A percentile compares a stretch with the other conserved stretches of the same genome.
Evolutionary conservation across 2,797 vertebrate species (phyloP).

Genomic region (Fringilla coelebs): DNA sequence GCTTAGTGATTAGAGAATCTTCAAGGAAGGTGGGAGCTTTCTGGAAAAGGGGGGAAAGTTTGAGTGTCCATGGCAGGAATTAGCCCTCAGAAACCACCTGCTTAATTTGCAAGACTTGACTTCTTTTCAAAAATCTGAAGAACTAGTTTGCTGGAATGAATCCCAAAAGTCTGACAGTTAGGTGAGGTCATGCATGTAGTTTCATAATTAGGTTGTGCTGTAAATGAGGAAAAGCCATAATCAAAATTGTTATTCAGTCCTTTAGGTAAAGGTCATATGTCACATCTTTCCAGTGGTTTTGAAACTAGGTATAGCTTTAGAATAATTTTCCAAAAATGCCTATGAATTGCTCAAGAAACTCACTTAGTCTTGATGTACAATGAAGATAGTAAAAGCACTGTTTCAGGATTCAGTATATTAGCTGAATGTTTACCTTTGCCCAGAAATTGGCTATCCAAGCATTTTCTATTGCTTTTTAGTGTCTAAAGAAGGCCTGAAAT

Average conservation of each 20-base stretch:
- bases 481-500: neutral
- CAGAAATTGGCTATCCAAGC: neutral
- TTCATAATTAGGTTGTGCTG: neutral
- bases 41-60: neutral
- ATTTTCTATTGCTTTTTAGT: neutral
- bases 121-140: neutral
- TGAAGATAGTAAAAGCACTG: neutral
- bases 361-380: neutral
- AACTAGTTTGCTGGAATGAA: neutral
- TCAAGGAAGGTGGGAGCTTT: neutral
- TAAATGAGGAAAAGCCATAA: neutral
- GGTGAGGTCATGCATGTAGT: neutral
- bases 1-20: neutral
- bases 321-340: neutral
- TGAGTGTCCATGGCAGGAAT: neutral
- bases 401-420: neutral
- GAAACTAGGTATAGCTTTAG: neutral
- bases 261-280: neutral
- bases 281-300: neutral
- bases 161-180: neutral
- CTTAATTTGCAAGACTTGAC: neutral
- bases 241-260: neutral
- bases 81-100: neutral
- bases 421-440: neutral
- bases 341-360: neutral